A percentile compares a stretch with the other conserved stretches of the same genome.
phyloP scores from a whole-genome alignment of 35 echinoderm and acorn worm species.

The Patiria miniata region DNA sequence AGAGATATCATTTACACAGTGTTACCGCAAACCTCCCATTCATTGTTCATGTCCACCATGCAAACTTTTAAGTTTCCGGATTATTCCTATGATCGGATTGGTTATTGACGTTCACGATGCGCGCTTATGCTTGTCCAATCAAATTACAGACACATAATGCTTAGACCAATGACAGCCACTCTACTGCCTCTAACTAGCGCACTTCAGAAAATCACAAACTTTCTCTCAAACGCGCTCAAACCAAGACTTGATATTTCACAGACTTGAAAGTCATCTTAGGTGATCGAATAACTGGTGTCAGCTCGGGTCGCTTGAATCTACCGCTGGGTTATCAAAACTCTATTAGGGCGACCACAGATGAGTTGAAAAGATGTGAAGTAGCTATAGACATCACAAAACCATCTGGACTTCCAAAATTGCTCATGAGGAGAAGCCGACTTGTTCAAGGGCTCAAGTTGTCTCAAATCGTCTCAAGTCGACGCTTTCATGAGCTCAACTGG shows the following conservation, averaged over 20 bases:
- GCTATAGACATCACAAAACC: not conserved
- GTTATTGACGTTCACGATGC: too few species aligned
- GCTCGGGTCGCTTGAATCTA: not conserved
- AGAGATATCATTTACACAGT: too few species aligned
- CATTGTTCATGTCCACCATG: too few species aligned
- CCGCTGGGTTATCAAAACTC: conserved; percentile 28
- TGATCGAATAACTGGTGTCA: conserved; percentile 16
- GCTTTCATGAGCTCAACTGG: conserved; percentile 27
- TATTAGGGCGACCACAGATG: conserved; percentile 2
- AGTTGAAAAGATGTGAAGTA: not conserved
- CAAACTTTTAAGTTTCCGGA: too few species aligned
- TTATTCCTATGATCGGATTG: too few species aligned
- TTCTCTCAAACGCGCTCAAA: too few species aligned
- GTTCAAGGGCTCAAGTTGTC: not conserved
- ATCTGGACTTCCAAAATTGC: not conserved
- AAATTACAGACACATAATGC: too few species aligned
- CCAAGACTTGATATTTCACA: not conserved
- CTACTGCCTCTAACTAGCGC: too few species aligned
- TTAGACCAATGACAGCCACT: too few species aligned
- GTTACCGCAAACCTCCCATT: too few species aligned
- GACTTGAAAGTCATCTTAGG: not conserved
- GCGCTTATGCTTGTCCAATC: too few species aligned
- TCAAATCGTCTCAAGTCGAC: not conserved
- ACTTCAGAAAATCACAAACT: too few species aligned
- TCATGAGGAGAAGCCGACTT: not conserved